Evolutionary conservation across 2,888 invertebrate genomes (phyloP).

Genomic region (Elgonia sp.): DNA sequence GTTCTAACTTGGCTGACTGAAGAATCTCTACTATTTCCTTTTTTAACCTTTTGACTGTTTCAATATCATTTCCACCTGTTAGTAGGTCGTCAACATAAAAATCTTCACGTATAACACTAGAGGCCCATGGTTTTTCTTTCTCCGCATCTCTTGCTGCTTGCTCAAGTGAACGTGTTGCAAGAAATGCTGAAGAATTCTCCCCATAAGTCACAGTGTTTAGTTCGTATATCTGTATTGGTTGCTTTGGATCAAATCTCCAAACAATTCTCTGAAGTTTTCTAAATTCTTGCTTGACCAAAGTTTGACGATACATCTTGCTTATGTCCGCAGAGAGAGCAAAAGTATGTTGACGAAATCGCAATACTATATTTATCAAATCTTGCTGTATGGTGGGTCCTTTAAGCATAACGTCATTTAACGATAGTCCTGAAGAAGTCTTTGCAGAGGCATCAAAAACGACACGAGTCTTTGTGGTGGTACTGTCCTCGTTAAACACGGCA

Average conservation of each 20-base stretch:
- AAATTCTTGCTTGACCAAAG: conserved; percentile 60
- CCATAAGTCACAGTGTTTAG: conserved; percentile 60
- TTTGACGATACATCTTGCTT: conserved; percentile 80
- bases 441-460: conserved; percentile 36
- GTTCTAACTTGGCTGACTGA: too few species aligned
- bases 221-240: conserved; percentile 42
- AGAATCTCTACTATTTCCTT: too few species aligned
- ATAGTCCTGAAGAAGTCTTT: conserved; percentile 59
- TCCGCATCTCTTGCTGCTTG: background rate
- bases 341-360: conserved; percentile 18
- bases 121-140: background rate
- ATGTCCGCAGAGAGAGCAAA: conserved; percentile 28
- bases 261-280: conserved; percentile 78
- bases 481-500: conserved; percentile 19
- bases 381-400: conserved; percentile 15
- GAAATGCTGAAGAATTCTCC: conserved; percentile 36
- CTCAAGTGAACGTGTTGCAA: conserved; percentile 48
- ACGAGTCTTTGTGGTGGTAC: conserved; percentile 23
- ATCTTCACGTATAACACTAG: background rate
- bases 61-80: conserved; percentile 21
- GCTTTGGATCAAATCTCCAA: conserved; percentile 75
- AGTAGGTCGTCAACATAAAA: conserved; percentile 31
- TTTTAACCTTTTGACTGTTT: too few species aligned
- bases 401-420: conserved; percentile 26
- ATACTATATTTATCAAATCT: background rate